Base-by-base conservation (phyloP, 2,797 vertebrate species). In the Amniataba percoides region DNA sequence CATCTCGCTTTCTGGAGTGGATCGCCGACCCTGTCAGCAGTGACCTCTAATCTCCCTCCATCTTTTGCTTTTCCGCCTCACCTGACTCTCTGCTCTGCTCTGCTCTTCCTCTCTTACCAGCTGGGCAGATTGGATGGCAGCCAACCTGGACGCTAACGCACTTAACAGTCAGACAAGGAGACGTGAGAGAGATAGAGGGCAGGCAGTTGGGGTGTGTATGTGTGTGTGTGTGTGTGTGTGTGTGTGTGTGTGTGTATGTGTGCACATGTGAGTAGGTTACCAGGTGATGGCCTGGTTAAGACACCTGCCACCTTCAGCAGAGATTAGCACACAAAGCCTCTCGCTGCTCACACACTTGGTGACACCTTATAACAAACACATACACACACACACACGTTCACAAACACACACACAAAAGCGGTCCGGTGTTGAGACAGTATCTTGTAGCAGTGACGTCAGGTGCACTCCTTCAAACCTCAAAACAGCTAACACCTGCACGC, bases 231-330 rank as follows among this genome's bases (percentile, higher is more conserved):
- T 52, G 70, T 10, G 61, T 57, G 76, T 52, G 70, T 10, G 70
- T 27, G 70, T 57, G 80, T 12, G 64, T 45, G 79, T 40, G 69
- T 71, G 72, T 69, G 77, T 65, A 58, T 57, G 76, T 52, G 70
- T 10, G 59, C 3, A 43, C 16, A 36, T 43, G 59, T 66, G 87
- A 83, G 86, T 88, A 71, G 91, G 92, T 92, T 88, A 93, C 80
- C 86, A 88, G 93, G 93, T 90, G 92, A 93, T 64, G 84, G 87
- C 92, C 92, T 90, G 87, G 87, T 93, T 94, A 89, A 87, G 87
- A 92, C 92, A 93, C 90, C 89, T 92, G 92, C 90, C 91, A 93
- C 88, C 88, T 83, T 94, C 71, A 92, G 86, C 84, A 73, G 80
- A 89, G 92, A 94, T 94, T 93, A 93, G 84, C 91, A 91, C 86